phyloP scores from a whole-genome alignment of 2,797 vertebrate species.

The Gadopsis marmoratus region DNA sequence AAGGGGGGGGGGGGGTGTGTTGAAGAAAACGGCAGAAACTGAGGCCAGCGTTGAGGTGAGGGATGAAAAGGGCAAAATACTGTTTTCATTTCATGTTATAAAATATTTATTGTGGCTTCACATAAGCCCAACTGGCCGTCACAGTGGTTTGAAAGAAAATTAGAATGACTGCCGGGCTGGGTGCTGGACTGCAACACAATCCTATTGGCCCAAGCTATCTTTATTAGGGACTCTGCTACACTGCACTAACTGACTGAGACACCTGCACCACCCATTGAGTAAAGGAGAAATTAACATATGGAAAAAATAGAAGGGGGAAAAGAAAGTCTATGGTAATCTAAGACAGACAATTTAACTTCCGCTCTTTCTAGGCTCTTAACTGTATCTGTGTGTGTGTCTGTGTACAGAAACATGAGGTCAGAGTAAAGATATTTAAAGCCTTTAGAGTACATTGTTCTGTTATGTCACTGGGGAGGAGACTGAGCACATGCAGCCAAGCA shows the following conservation, averaged over 20 bases:
- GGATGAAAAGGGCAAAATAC: conserved; percentile 82
- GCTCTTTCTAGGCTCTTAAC: conserved; percentile 54
- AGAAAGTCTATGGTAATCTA: conserved; percentile 54
- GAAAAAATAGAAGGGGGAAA: background rate
- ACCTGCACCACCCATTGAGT: conserved; percentile 61
- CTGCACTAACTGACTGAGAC: conserved; percentile 56
- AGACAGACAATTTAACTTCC: conserved; percentile 65
- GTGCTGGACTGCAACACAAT: conserved; percentile 65
- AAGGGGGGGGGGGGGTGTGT: background rate
- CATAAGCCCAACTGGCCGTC: conserved; percentile 77
- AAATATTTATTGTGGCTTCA: conserved; percentile 85
- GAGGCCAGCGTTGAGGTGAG: conserved; percentile 66
- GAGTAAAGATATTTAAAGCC: conserved; percentile 79
- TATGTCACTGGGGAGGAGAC: conserved; percentile 76
- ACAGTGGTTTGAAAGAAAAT: conserved; percentile 78
- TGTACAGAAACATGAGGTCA: conserved; percentile 75
- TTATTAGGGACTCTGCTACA: conserved; percentile 72
- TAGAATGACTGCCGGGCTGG: conserved; percentile 63
- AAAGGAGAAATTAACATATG: conserved; percentile 40
- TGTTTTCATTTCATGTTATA: conserved; percentile 84
- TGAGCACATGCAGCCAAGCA: conserved; percentile 73
- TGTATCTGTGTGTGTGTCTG: conserved; percentile 3
- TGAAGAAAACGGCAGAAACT: conserved; percentile 56
- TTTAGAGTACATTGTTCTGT: conserved; percentile 80
- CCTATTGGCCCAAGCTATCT: conserved; percentile 71